Conservation (phyloP, 2,888 invertebrate species). For the Andrena trimmerana region DNA sequence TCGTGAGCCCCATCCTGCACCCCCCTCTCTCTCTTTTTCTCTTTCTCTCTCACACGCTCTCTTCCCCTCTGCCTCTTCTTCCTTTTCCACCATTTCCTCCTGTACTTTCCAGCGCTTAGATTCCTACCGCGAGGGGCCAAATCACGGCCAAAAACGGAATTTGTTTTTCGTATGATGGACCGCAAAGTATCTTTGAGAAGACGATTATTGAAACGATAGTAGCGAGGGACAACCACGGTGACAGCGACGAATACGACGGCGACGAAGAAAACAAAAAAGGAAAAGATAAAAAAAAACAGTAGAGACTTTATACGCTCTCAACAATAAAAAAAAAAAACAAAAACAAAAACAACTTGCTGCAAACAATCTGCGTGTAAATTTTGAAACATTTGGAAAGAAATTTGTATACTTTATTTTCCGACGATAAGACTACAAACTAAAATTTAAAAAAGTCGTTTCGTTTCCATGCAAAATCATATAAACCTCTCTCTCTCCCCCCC, state of each 20-base stretch:
- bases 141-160: neutral
- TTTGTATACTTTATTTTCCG: constrained; percentile 79
- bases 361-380: constrained; percentile 11
- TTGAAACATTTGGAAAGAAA: constrained; percentile 72
- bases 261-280: neutral
- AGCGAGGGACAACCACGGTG: constrained; percentile 1
- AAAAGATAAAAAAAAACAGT: neutral
- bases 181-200: neutral
- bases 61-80: neutral
- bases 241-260: neutral
- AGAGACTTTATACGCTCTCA: neutral
- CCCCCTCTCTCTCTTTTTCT: constrained; percentile 32
- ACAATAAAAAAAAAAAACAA: constrained; percentile 39
- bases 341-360: constrained; percentile 34
- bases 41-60: constrained; percentile 17
- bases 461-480: constrained; percentile 79
- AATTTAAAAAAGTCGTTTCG: constrained; percentile 78
- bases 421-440: constrained; percentile 80
- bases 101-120: neutral
- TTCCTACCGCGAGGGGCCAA: neutral
- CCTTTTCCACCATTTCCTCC: neutral
- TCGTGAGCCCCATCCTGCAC: constrained; percentile 55
- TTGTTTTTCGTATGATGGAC: neutral
- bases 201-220: neutral
- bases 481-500: constrained; percentile 43